Base-by-base conservation (phyloP, 2,113 vertebrate species). In the Gavialis gangeticus region DNA sequence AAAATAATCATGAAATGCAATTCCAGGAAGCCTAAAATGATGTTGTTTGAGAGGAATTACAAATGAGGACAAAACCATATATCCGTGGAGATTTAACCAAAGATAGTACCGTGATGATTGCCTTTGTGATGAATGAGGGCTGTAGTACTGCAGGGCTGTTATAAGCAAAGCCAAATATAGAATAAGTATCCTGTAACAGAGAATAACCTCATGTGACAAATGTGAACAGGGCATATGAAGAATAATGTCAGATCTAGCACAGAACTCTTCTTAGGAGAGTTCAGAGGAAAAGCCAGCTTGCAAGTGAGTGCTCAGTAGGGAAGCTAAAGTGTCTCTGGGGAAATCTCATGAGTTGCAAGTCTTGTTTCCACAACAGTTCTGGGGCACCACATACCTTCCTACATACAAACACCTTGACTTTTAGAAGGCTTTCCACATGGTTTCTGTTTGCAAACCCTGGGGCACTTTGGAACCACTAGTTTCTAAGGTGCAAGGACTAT, bases 91-190 rank as follows among this genome's bases (percentile, higher is more conserved):
- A 89, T 55, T 91, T 84, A 89, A 46, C 82, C 27, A 27, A 88
- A 96, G 46, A 90, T 90, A 92, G 90, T 63, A 87, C 17, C 87
- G 75, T 86, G 46, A 95, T 90, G 34, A 92, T 90, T 95, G 95
- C 95, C 85, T 95, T 94, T 88, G 89, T 84, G 71, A 94, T 93
- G 83, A 95, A 94, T 84, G 94, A 86, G 92, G 86, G 79, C 92
- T 91, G 59, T 66, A 84, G 71, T 78, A 69, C 75, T 89, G n/a
- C 46, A 82, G 30, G 67, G 37, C 21, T 37, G 30, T 71, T 71
- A 37, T 71, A 21, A 71, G 30, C 11, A 92, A 81, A 82, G 87
- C 76, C 85, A 69, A 77, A 79, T 13, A 30, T 19, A 77, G 56
- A 58, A 3, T n/a, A 56, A 77, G 54, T 67, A 67, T 67, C 69